phyloP scores from a whole-genome alignment of 2,888 invertebrate genomes.

The Penaeus monodon region DNA sequence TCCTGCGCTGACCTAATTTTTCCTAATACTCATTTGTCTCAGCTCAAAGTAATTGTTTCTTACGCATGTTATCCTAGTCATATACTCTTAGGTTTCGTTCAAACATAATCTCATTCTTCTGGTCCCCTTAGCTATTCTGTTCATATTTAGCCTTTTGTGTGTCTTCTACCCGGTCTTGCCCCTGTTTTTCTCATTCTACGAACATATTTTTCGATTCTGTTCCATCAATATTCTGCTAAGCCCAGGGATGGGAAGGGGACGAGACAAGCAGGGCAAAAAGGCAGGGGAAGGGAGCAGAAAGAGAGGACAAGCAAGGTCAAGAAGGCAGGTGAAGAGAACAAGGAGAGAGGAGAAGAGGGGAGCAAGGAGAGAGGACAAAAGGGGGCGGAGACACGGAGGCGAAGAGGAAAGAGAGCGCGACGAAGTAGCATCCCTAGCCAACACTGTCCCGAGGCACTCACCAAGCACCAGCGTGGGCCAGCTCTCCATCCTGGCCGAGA shows the following conservation, averaged over 20 bases:
- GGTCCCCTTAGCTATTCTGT: too few species aligned
- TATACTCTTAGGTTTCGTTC: too few species aligned
- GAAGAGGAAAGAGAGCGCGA: constrained; percentile 4
- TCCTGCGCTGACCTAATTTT: too few species aligned
- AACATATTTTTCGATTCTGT: too few species aligned
- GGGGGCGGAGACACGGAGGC: not conserved
- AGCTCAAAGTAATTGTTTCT: too few species aligned
- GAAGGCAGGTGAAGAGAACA: not conserved
- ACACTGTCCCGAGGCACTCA: constrained; percentile 70
- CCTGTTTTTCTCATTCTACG: too few species aligned
- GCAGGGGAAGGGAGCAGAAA: not conserved
- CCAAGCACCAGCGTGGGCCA: constrained; percentile 94
- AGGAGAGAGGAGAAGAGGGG: not conserved
- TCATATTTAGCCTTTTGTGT: too few species aligned
- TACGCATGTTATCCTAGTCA: too few species aligned
- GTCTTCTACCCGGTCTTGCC: too few species aligned
- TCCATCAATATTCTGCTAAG: not conserved
- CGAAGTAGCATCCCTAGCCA: not conserved
- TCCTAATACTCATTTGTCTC: too few species aligned
- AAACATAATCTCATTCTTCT: too few species aligned
- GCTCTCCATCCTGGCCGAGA: constrained; percentile 90
- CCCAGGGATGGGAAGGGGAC: not conserved
- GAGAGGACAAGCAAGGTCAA: not conserved
- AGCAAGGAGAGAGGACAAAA: not conserved
- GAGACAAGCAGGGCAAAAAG: not conserved